These are phyloP conservation scores for Chaetophractus vellerosus DNA, from an alignment of 2,797 vertebrate species.

Conservation along the genomic window DNA sequence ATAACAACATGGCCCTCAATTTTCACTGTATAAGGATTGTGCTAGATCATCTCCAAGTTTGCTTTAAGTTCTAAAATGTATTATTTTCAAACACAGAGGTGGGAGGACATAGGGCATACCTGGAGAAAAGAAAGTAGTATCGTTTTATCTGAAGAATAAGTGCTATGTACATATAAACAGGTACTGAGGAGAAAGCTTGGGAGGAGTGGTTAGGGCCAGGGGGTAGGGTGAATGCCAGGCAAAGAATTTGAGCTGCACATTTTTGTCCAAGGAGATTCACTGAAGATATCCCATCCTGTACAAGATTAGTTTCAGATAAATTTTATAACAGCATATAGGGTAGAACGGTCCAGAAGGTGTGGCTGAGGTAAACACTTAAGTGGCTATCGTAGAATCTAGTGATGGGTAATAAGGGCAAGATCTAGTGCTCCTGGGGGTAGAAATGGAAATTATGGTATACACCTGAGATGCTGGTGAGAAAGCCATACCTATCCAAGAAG, in stretches of 20 bases:
- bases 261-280: neutral
- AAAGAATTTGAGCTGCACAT: neutral
- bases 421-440: neutral
- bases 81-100: neutral
- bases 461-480: neutral
- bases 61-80: neutral
- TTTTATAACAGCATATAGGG: neutral
- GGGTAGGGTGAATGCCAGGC: neutral
- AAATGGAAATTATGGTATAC: neutral
- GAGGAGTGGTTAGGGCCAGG: neutral
- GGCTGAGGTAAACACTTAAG: neutral
- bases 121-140: neutral
- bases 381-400: neutral
- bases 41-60: neutral
- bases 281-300: neutral
- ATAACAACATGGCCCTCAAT: neutral
- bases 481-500: neutral
- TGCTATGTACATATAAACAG: neutral
- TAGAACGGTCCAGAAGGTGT: neutral
- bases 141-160: neutral
- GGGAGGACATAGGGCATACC: neutral
- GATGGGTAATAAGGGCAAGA: neutral
- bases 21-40: neutral
- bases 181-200: neutral
- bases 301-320: neutral